Base-by-base conservation (phyloP, 2,888 invertebrate genomes). In the Ephialtes manifestator region DNA sequence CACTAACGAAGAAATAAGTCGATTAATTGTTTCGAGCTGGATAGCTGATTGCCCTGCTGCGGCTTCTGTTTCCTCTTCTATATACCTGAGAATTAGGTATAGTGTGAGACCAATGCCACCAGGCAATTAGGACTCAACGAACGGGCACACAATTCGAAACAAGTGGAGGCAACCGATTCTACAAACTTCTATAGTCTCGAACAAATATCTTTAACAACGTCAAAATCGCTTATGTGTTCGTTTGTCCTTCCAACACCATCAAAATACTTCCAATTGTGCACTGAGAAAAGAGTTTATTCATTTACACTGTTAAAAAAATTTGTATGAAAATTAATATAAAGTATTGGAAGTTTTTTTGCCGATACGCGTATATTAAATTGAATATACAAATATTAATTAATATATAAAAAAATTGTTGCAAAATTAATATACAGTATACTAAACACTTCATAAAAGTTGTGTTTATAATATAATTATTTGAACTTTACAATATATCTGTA, bases 1-100 rank as follows among this genome's bases (percentile, higher is more conserved):
- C 84, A 81, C 84, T 85, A 84, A 74, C 83, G 84, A 89, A 90
- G 89, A 89, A 89, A 88, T 89, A 86, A 88, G 88, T 90, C 89
- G 89, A 90, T 89, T 89, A 90, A 90, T 90, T 90, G 89, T 89
- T 87, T 86, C 83, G 79, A 79, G 81, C 70, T 65, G 70, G 70
- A 53, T 53, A 81, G 77, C 77, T 77, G 77, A 84, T 84, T 84
- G 81, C 81, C 80, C 80, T 46, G 53, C 74, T 80, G 80, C 63
- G 55, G 76, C 58, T 84, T 77, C 81, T 72, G 60, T 72, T 77
- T 28, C 70, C 67, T 80, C 76, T 11, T 24, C 58, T 28, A 28
- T 58, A n/a, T 81, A 51, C 53, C 46, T 67, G 53, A 72, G 63
- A 51, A 51, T 58, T 77, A 31, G 63, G 7, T 60, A 71, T 60